These are phyloP conservation scores for Marronus borbonicus DNA, from an alignment of 2,888 invertebrate genomes.

Conservation along the genomic window DNA sequence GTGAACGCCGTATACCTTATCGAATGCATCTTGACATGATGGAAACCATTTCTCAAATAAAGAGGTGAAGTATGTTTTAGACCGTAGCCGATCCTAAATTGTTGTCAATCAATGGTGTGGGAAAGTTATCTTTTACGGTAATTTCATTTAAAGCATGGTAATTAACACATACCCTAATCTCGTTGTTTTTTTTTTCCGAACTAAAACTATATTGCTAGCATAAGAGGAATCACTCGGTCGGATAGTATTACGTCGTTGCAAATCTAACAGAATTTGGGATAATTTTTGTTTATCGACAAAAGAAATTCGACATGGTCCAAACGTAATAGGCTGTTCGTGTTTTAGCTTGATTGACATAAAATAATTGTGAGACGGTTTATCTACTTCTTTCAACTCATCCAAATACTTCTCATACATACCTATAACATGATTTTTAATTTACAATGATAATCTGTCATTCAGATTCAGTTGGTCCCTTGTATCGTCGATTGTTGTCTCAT, in stretches of 20 bases:
- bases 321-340: slow-evolving; percentile 15
- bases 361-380: slow-evolving; percentile 19
- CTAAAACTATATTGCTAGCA: slow-evolving; percentile 20
- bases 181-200: not conserved
- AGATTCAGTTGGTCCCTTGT: slow-evolving; percentile 23
- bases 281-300: slow-evolving; percentile 2
- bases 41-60: slow-evolving; percentile 48
- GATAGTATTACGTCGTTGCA: slow-evolving; percentile 10
- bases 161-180: slow-evolving; percentile 34
- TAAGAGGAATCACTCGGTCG: slow-evolving; percentile 16
- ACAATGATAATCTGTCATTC: slow-evolving; percentile 13
- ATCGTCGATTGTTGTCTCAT: slow-evolving; percentile 11
- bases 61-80: slow-evolving; percentile 31
- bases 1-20: slow-evolving; percentile 47
- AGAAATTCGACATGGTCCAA: slow-evolving; percentile 26
- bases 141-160: slow-evolving; percentile 43
- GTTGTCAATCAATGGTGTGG: slow-evolving; percentile 42
- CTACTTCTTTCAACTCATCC: not conserved
- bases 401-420: not conserved
- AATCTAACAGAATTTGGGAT: slow-evolving; percentile 16
- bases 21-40: slow-evolving; percentile 48
- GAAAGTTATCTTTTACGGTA: slow-evolving; percentile 35
- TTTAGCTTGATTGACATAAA: slow-evolving; percentile 21
- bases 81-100: slow-evolving; percentile 6
- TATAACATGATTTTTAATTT: slow-evolving; percentile 15